These are phyloP conservation scores for Clarias fuscus DNA, from an alignment of 2,797 vertebrate species.

Conservation along the genomic window DNA sequence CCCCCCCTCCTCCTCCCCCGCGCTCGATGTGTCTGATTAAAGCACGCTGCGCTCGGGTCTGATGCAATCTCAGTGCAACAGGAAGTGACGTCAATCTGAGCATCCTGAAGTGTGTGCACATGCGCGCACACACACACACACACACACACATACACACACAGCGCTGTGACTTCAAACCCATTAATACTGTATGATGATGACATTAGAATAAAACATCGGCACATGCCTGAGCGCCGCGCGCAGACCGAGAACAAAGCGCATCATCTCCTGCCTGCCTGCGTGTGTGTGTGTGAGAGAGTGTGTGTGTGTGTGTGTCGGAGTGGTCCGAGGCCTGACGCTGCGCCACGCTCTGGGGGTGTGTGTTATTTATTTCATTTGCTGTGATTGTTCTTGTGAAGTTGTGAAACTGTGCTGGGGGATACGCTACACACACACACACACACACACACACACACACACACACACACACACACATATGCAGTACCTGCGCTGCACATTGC, in stretches of 20 bases:
- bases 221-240: slow-evolving; percentile 22
- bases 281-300: background rate
- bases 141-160: background rate
- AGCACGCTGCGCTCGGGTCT: slow-evolving; percentile 10
- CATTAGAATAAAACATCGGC: slow-evolving; percentile 23
- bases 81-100: slow-evolving; percentile 22
- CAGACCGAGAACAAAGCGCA: background rate
- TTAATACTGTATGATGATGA: slow-evolving; percentile 13
- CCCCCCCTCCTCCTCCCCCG: background rate
- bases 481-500: slow-evolving; percentile 82
- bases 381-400: slow-evolving; percentile 56
- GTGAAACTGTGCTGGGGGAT: slow-evolving; percentile 40
- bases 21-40: background rate
- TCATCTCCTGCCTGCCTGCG: background rate
- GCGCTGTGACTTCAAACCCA: background rate
- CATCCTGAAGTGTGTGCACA: background rate
- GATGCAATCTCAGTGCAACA: slow-evolving; percentile 31
- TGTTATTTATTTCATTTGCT: slow-evolving; percentile 37
- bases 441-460: slow-evolving; percentile 8
- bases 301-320: slow-evolving; percentile 10
- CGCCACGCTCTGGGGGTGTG: background rate
- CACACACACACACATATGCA: too few relatives aligned
- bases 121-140: background rate
- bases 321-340: slow-evolving; percentile 10
- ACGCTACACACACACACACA: slow-evolving; percentile 32